Percentiles rank a stretch among this genome's conserved stretches.
Conservation (phyloP, 2,797 vertebrate species). For the Syngnathus acus region DNA sequence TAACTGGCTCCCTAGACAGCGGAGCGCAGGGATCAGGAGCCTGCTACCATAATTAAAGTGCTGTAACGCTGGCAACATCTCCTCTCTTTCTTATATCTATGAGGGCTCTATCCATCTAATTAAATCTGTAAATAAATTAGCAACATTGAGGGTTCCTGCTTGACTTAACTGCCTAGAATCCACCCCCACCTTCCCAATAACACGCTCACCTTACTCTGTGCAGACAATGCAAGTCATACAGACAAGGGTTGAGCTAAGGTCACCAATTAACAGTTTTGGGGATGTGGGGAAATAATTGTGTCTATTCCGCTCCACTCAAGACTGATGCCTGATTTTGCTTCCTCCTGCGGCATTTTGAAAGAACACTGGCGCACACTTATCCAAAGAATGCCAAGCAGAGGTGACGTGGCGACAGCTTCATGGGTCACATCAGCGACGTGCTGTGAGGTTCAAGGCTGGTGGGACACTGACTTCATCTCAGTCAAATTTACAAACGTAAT, state of each 20-base stretch:
- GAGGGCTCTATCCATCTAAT: slow-evolving; percentile 80
- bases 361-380: background rate
- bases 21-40: slow-evolving; percentile 76
- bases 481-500: too few species aligned
- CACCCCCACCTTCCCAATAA: slow-evolving; percentile 58
- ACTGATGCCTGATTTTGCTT: slow-evolving; percentile 15
- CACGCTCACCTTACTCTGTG: slow-evolving; percentile 57
- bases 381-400: background rate
- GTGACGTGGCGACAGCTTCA: too few species aligned
- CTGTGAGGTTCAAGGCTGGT: too few species aligned
- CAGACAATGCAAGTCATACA: slow-evolving; percentile 37
- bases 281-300: slow-evolving; percentile 25
- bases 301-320: slow-evolving; percentile 18
- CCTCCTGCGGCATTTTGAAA: too few species aligned
- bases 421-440: too few species aligned
- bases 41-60: slow-evolving; percentile 78
- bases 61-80: slow-evolving; percentile 79
- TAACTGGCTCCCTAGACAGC: slow-evolving; percentile 81
- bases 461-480: too few species aligned
- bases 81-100: slow-evolving; percentile 73
- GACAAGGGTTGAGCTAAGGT: slow-evolving; percentile 52
- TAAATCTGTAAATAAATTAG: slow-evolving; percentile 86
- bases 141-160: slow-evolving; percentile 77
- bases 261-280: slow-evolving; percentile 39
- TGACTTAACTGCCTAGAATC: slow-evolving; percentile 64